Conservation (phyloP, 1,140 invertebrate genomes). For the Platorchestia sp. region DNA sequence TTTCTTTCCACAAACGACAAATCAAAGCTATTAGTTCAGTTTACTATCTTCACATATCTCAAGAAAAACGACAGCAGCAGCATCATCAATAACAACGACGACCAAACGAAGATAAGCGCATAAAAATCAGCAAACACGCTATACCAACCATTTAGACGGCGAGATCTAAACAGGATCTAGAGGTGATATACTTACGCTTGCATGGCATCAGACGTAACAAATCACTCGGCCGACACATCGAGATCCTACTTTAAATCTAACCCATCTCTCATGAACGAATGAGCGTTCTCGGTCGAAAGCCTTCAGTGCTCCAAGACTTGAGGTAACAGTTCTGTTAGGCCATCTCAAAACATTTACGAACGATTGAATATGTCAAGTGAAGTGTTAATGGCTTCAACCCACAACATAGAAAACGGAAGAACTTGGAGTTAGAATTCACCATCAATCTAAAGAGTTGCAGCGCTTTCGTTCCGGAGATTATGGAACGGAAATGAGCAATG, state of each 20-base stretch:
- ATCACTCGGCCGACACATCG: neutral
- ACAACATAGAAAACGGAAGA: no score
- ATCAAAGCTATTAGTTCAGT: neutral
- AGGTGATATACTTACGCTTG: neutral
- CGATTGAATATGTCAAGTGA: no score
- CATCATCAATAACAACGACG: no score
- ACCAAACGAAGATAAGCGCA: neutral
- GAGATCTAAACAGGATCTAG: constrained; percentile 15
- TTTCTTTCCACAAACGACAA: neutral
- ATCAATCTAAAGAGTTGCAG: no score
- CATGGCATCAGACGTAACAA: neutral
- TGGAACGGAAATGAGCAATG: no score
- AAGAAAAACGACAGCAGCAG: neutral
- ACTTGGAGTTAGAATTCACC: no score
- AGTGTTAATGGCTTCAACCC: no score
- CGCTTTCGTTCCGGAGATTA: no score
- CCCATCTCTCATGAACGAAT: neutral
- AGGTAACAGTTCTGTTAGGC: no score
- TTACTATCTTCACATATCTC: neutral
- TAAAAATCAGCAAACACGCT: neutral
- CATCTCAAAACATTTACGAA: no score
- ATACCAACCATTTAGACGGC: neutral
- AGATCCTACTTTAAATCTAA: neutral
- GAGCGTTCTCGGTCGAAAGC: neutral
- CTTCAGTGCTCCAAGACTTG: neutral